These are phyloP conservation scores for Centrocercus urophasianus DNA, from an alignment of 2,113 vertebrate species.

Conservation along the genomic window DNA sequence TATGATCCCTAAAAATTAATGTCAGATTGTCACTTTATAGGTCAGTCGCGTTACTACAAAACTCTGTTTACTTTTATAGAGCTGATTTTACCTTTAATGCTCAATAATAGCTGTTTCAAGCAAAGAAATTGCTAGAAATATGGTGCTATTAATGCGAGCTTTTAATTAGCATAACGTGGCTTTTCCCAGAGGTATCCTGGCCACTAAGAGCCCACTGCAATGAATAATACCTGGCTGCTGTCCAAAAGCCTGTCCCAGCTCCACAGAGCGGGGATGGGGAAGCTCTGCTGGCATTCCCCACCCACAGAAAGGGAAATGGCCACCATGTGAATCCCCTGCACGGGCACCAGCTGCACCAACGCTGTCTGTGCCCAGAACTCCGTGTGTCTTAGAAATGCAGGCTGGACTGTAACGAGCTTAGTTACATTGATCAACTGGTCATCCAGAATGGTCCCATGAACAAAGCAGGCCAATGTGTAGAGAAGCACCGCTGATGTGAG, in stretches of 20 bases:
- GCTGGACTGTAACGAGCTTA: too few species aligned
- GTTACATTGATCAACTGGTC: fast-evolving
- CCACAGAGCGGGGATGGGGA: background rate
- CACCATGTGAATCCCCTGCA: background rate
- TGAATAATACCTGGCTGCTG: background rate
- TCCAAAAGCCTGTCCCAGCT: background rate
- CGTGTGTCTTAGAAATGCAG: background rate
- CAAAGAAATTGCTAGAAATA: background rate
- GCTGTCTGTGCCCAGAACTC: fast-evolving
- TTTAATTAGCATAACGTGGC: slow-evolving; percentile 42
- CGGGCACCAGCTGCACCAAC: fast-evolving
- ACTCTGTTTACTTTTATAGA: slow-evolving; percentile 74
- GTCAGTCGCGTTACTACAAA: slow-evolving; percentile 70
- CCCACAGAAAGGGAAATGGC: background rate
- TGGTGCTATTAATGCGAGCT: background rate
- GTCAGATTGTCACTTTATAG: slow-evolving; percentile 78
- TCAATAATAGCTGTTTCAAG: slow-evolving; percentile 32
- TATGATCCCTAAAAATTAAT: slow-evolving; percentile 78
- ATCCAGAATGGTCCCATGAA: background rate
- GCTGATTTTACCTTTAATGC: slow-evolving; percentile 72
- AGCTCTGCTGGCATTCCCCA: background rate
- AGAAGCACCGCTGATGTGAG: background rate
- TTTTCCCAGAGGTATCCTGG: background rate
- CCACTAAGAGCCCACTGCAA: background rate
- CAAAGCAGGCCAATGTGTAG: fast-evolving